Percentiles rank a stretch among this genome's conserved stretches.
phyloP scores from a whole-genome alignment of 2,113 vertebrate genomes.

The Salvelinus namaycush region DNA sequence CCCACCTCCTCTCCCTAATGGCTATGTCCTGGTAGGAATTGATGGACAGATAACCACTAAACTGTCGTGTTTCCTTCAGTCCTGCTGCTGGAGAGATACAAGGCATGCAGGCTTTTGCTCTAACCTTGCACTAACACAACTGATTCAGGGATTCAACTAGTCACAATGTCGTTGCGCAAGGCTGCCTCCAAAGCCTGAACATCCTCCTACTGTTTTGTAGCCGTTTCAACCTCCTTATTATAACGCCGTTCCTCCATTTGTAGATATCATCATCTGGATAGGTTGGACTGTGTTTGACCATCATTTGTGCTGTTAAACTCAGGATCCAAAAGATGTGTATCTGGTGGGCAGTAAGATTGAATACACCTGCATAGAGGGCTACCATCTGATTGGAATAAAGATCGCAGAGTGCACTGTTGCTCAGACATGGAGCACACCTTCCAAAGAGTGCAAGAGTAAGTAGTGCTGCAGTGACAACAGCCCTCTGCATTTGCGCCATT shows the following conservation, averaged over 20 bases:
- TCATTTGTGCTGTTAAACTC: conserved; percentile 39
- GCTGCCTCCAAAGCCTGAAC: too few species aligned
- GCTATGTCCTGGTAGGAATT: conserved; percentile 80
- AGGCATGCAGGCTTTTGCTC: too few species aligned
- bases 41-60: neutral
- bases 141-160: too few species aligned
- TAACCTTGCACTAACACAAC: too few species aligned
- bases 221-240: neutral
- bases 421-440: conserved; percentile 71
- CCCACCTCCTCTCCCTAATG: conserved; percentile 81
- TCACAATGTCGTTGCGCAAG: too few species aligned
- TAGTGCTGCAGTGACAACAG: conserved; percentile 9
- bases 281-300: conserved; percentile 9
- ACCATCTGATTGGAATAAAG: conserved; percentile 71
- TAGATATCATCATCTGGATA: neutral
- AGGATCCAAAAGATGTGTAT: conserved; percentile 64
- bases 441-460: conserved; percentile 74
- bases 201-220: too few species aligned
- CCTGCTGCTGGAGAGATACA: too few species aligned
- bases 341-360: conserved; percentile 75
- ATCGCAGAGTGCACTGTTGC: conserved; percentile 73
- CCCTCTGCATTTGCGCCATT: neutral
- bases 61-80: neutral
- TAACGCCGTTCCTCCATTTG: neutral
- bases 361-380: conserved; percentile 80